A percentile compares a stretch with the other conserved stretches of the same genome.
These are phyloP conservation scores for Stenchaetothrips biformis DNA, from an alignment of 2,888 invertebrate genomes.

Conservation along the genomic window DNA sequence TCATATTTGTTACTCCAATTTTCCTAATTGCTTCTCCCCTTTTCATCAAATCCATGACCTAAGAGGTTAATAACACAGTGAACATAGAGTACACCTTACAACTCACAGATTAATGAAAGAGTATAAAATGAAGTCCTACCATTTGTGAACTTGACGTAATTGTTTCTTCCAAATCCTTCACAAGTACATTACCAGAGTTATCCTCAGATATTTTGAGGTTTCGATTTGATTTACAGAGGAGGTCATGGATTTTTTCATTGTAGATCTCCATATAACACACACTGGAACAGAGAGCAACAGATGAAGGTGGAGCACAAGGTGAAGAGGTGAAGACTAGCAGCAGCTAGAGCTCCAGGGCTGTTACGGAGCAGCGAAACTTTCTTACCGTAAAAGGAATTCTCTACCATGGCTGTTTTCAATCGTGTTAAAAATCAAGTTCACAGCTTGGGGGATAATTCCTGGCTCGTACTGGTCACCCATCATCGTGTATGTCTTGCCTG, in stretches of 20 bases:
- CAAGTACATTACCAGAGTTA: constrained; percentile 55
- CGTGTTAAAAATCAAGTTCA: constrained; percentile 63
- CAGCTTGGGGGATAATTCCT: constrained; percentile 70
- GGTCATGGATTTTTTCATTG: constrained; percentile 75
- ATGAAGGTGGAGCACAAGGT: background rate
- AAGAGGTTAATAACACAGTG: constrained; percentile 31
- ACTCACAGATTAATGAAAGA: constrained; percentile 25
- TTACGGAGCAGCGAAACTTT: background rate
- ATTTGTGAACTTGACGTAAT: constrained; percentile 60
- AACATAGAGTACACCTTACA: background rate
- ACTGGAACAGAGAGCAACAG: constrained; percentile 46
- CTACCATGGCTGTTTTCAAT: constrained; percentile 59
- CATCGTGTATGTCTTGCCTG: constrained; percentile 74
- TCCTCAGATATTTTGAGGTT: constrained; percentile 64
- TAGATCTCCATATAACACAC: constrained; percentile 86
- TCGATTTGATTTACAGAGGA: constrained; percentile 58
- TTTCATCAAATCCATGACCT: constrained; percentile 40
- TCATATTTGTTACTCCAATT: constrained; percentile 79
- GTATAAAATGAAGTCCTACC: constrained; percentile 44
- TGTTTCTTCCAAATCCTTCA: constrained; percentile 58
- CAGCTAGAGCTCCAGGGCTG: background rate
- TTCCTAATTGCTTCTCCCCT: constrained; percentile 64
- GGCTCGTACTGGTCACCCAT: constrained; percentile 62
- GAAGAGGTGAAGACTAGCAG: constrained; percentile 28
- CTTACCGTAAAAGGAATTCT: constrained; percentile 67